Conservation (phyloP, 2,113 vertebrate genomes). For the Takifugu bimaculatus region DNA sequence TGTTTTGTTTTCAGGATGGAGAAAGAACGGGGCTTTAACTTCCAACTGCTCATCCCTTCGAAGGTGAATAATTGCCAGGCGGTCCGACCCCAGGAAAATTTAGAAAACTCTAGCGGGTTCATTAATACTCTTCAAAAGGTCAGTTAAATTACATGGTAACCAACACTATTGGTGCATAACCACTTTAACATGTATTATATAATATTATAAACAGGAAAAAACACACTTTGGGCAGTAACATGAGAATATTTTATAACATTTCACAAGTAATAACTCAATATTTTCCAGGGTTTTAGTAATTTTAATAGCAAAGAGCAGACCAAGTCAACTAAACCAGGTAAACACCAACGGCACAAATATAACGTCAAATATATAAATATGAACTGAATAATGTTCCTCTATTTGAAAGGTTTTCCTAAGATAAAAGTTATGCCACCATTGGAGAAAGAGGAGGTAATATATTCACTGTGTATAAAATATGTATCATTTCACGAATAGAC, state of each 20-base stretch:
- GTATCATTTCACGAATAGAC: not conserved
- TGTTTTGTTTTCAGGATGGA: slow-evolving; percentile 63
- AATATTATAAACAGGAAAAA: slow-evolving; percentile 5
- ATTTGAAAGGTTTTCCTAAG: slow-evolving; percentile 55
- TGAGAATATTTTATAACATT: no score
- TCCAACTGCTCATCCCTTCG: slow-evolving; percentile 72
- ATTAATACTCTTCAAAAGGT: slow-evolving; percentile 38
- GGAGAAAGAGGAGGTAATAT: slow-evolving; percentile 66
- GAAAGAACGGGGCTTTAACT: slow-evolving; percentile 63
- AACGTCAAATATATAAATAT: not conserved
- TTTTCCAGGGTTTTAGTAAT: slow-evolving; percentile 52
- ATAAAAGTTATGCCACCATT: slow-evolving; percentile 67
- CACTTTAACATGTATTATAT: not conserved
- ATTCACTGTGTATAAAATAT: not conserved
- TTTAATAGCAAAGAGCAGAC: slow-evolving; percentile 56
- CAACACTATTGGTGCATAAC: not conserved
- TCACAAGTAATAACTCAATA: no score
- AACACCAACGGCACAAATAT: not conserved
- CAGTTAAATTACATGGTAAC: not conserved
- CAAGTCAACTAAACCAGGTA: slow-evolving; percentile 65
- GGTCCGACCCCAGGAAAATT: slow-evolving; percentile 58
- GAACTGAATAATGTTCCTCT: slow-evolving; percentile 4
- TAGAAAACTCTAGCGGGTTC: slow-evolving; percentile 26
- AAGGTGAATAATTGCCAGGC: slow-evolving; percentile 53
- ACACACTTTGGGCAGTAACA: not conserved